Percentiles rank a stretch among this genome's conserved stretches.
Evolutionary conservation across 2,797 vertebrate species (phyloP).

Genomic region (Typhlichthys eigenmanni): DNA sequence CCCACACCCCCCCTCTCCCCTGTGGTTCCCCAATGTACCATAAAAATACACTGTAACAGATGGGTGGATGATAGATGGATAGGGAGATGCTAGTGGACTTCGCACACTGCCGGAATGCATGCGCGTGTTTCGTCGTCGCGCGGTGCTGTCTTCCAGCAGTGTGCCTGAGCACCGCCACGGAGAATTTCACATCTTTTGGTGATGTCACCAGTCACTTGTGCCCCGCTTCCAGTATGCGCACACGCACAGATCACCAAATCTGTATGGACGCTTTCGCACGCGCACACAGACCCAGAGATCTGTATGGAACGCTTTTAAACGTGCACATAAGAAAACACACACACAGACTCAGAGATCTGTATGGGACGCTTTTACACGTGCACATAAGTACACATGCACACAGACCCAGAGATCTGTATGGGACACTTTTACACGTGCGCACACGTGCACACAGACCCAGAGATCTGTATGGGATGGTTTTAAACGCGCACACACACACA

Average conservation of each 20-base stretch:
- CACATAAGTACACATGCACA: background rate
- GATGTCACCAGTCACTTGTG: constrained; percentile 38
- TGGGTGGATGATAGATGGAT: too few relatives aligned
- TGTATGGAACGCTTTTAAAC: background rate
- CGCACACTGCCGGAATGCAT: constrained; percentile 28
- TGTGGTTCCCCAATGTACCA: too few relatives aligned
- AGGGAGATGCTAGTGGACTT: too few relatives aligned
- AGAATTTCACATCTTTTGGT: constrained; percentile 35
- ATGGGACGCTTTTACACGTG: background rate
- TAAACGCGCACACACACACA: constrained; percentile 1
- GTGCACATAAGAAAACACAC: background rate
- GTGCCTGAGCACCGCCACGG: constrained; percentile 21
- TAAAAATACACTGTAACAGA: too few relatives aligned
- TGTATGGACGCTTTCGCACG: background rate
- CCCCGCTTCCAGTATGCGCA: constrained; percentile 2
- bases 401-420: background rate
- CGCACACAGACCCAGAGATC: background rate
- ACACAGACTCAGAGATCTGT: background rate
- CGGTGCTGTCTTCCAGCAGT: constrained; percentile 25
- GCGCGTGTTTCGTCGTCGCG: constrained; percentile 38
- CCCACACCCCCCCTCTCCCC: too few relatives aligned
- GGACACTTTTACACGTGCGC: background rate
- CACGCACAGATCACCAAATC: too few relatives aligned
- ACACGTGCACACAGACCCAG: background rate
- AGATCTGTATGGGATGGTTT: background rate